Base-by-base conservation (phyloP, 2,888 invertebrate genomes). In the Maniola hyperantus region DNA sequence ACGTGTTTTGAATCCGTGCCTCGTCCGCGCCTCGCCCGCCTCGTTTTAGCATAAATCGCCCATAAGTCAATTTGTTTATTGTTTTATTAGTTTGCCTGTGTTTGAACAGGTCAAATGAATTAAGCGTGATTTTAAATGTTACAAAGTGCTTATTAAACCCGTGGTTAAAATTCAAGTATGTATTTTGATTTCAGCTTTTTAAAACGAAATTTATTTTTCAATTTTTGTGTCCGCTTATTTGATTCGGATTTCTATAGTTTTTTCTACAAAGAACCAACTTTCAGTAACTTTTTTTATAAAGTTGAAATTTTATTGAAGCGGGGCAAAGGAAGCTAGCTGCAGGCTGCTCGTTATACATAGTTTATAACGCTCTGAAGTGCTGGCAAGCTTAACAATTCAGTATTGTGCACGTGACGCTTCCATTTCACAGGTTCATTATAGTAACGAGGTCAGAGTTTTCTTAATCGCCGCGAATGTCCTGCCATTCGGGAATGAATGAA, bases 381-480 rank as follows among this genome's bases (percentile, higher is more conserved):
- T 64, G 65, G 62, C 34, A 58, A 58, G 48, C 61, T 62, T 53
- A 64, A 66, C 69, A 65, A 66, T 63, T 67, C 67, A 67, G 65
- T 34, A 67, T 66, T 67, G 65, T 58, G 65, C 60, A 71, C 64
- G 64, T 58, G 64, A 69, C 42, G 54, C 54, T 67, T 66, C 64
- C 69, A 61, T 69, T 67, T 55, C 69, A 65, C 65, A 67, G 61
- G 67, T 64, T 67, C 67, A 69, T 69, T 62, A 66, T 36, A 64
- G 54, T 62, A 64, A 67, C 62, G 64, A 53, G 69, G 69, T 67
- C 69, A 66, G 59, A 58, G 59, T 57, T 71, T 69, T 64, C 65
- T 60, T 67, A 67, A 67, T 69, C 66, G 62, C 55, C 46, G 58
- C 58, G 15, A 58, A 26, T 42, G 48, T 58, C 53, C 51, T 36